Base-by-base conservation (phyloP, 2,888 invertebrate species). In the Eupithecia dodoneata region DNA sequence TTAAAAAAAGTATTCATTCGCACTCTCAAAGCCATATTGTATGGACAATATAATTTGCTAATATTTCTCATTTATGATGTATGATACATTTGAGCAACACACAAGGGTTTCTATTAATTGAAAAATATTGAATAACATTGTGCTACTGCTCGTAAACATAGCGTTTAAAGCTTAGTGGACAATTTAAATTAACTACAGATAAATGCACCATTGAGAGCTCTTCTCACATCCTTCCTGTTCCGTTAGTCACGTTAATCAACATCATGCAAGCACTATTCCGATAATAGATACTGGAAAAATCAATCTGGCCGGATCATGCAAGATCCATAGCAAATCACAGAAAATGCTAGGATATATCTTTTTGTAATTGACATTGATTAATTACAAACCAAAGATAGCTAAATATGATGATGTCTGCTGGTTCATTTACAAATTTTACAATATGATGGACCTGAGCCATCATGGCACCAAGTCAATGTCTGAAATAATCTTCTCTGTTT, bases 121-220 rank as follows among this genome's bases (percentile, higher is more conserved):
- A 89, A 90, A 90, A 90, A 89, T 90, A 89, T 90, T 88, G 87
- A 89, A 87, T 88, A 89, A 52, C n/a, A n/a, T 92, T 92, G 91
- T 92, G 93, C 92, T 92, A 88, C 87, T 89, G 89, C 88, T 91
- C 90, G 86, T 88, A 89, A 87, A 90, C 86, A 88, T 88, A 85
- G 90, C 88, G 82, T 92, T 87, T 93, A 93, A 93, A 94, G 93
- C 94, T 93, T 93, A 81, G 90, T 92, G 93, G 94, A 93, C 93
- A 93, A 88, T 90, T 91, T 90, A 93, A 93, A 94, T 91, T 91
- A 93, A 94, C 93, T 94, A 95, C 87, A 90, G 87, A 92, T 93
- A 94, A 94, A 95, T 94, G 94, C 94, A 95, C 94, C 94, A 94
- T 94, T 88, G 86, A 90, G 88, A 89, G 88, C 87, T 83, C 86